Evolutionary conservation across 2,888 invertebrate species (phyloP).

Genomic region (Desoria tigrina): DNA sequence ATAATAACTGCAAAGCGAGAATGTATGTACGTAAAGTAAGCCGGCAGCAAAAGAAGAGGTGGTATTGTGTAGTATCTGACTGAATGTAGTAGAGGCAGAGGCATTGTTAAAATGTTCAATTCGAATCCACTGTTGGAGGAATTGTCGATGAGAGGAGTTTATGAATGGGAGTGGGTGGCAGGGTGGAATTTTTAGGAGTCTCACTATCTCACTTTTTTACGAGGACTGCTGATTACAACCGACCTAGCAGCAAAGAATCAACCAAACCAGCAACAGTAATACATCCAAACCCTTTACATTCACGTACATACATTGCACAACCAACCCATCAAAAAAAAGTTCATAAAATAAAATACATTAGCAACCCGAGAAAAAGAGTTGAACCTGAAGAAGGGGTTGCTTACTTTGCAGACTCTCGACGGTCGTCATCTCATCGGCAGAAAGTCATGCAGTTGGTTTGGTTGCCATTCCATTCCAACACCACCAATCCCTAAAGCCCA

Average conservation of each 20-base stretch:
- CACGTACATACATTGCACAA: constrained; percentile 21
- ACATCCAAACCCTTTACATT: too few relatives aligned
- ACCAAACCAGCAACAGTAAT: constrained; percentile 1
- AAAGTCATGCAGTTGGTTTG: constrained; percentile 11
- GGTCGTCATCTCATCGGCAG: constrained; percentile 14
- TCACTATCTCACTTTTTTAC: constrained; percentile 25
- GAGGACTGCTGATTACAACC: constrained; percentile 22
- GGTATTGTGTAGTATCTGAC: constrained; percentile 6
- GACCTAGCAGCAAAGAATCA: constrained; percentile 16
- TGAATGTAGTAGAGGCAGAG: neutral
- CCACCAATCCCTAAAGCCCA: constrained; percentile 13
- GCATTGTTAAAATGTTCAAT: constrained; percentile 9
- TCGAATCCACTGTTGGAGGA: constrained; percentile 6
- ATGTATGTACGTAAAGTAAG: constrained; percentile 13
- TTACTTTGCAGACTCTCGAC: constrained; percentile 9
- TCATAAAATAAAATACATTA: constrained; percentile 21
- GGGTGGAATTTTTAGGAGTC: constrained; percentile 44
- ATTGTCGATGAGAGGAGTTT: constrained; percentile 35
- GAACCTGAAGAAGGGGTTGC: constrained; percentile 24
- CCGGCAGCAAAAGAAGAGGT: constrained; percentile 5
- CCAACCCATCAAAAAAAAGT: constrained; percentile 22
- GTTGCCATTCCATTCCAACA: neutral
- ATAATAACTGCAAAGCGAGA: constrained; percentile 2
- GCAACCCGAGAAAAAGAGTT: constrained; percentile 17
- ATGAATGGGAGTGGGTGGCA: constrained; percentile 51